Conservation (phyloP, 2,888 invertebrate species). For the Adelphocoris suturalis region DNA sequence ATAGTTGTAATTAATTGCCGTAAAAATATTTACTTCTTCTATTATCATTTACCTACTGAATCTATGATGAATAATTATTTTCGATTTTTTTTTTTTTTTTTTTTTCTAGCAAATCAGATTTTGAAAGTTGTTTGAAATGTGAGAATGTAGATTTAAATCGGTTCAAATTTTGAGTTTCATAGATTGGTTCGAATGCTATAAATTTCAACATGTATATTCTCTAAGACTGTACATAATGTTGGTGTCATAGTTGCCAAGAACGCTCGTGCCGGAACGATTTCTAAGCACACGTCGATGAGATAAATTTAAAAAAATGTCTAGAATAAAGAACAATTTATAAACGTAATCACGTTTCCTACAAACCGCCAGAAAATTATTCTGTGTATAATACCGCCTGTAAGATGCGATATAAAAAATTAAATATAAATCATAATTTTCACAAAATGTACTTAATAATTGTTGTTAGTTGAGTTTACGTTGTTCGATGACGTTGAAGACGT, state of each 20-base stretch:
- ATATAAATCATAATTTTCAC: neutral
- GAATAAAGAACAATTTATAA: neutral
- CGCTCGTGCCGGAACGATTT: neutral
- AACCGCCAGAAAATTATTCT: neutral
- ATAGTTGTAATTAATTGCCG: too few relatives aligned
- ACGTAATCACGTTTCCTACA: neutral
- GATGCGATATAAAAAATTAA: neutral
- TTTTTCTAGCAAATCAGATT: too few relatives aligned
- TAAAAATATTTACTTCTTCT: too few relatives aligned
- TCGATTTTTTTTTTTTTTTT: too few relatives aligned
- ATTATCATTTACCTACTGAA: too few relatives aligned
- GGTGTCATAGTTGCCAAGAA: slow-evolving; percentile 7
- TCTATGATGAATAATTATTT: too few relatives aligned
- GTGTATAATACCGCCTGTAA: neutral
- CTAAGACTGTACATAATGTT: neutral
- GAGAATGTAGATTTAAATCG: too few relatives aligned
- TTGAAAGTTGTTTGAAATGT: neutral
- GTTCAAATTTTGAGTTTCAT: too few relatives aligned
- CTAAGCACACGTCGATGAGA: neutral
- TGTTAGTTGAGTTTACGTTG: slow-evolving; percentile 1
- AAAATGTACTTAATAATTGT: slow-evolving; percentile 13
- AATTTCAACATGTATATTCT: neutral
- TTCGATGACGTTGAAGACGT: neutral
- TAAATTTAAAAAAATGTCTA: neutral
- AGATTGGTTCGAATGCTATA: neutral